Evolutionary conservation across 2,113 vertebrate species (phyloP).

Genomic region (Brachypodius melanocephalos): DNA sequence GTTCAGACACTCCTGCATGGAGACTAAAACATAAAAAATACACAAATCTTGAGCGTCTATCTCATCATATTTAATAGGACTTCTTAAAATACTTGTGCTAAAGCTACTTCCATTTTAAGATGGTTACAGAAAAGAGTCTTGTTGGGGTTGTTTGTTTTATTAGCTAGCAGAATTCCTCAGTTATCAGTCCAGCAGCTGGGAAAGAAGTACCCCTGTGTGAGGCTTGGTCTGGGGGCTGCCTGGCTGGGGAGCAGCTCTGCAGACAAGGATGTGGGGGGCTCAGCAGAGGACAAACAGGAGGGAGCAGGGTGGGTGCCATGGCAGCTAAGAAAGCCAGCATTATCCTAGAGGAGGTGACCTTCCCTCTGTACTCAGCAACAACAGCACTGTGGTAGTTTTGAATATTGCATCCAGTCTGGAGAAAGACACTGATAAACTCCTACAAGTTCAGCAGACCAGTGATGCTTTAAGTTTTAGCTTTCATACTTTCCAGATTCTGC

Average conservation of each 20-base stretch:
- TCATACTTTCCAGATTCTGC: not conserved
- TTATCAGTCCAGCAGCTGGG: not conserved
- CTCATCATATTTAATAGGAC: not conserved
- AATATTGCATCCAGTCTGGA: not conserved
- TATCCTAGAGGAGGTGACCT: not conserved
- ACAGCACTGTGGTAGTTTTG: not conserved
- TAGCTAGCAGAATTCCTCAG: not conserved
- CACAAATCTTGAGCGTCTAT: not conserved
- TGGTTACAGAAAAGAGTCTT: not conserved
- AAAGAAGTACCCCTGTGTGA: not conserved
- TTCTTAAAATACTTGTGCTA: not conserved
- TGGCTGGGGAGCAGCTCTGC: not conserved
- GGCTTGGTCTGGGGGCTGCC: not conserved
- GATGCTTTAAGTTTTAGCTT: not conserved
- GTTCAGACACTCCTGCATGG: not conserved
- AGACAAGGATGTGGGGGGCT: not conserved
- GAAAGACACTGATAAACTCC: not conserved
- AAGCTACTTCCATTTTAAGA: not conserved
- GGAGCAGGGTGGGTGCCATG: not conserved
- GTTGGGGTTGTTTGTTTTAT: not conserved
- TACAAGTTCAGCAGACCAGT: not conserved
- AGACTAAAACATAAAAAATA: not conserved
- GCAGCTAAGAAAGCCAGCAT: not conserved
- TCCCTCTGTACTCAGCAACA: not conserved
- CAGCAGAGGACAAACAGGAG: not conserved